phyloP scores from a whole-genome alignment of 2,113 vertebrate genomes.

The Scopus umbretta region DNA sequence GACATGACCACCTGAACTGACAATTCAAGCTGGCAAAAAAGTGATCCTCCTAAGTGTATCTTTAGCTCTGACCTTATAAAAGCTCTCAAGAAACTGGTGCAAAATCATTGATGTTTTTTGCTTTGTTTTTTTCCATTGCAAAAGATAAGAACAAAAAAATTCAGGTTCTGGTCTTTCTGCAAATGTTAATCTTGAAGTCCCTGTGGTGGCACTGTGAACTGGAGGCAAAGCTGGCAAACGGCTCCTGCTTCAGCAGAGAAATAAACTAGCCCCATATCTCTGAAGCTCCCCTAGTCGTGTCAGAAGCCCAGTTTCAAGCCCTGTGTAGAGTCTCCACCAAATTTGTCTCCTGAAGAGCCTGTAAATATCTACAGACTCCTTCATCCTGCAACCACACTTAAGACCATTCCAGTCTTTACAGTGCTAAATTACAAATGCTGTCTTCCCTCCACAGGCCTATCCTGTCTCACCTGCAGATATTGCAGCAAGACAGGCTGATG shows the following conservation, averaged over 20 bases:
- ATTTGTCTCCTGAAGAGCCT: background rate
- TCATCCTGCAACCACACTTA: background rate
- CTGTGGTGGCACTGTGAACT: background rate
- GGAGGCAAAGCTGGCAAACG: background rate
- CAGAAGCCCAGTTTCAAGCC: background rate
- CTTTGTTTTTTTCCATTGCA: no score
- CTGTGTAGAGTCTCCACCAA: background rate
- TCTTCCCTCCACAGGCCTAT: background rate
- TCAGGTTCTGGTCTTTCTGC: background rate
- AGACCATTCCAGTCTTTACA: background rate
- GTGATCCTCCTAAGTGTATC: background rate
- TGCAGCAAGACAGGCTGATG: background rate
- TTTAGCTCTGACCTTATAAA: background rate
- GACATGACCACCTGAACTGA: background rate
- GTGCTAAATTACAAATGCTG: background rate
- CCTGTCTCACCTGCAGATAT: constrained; percentile 12
- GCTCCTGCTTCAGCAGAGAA: background rate
- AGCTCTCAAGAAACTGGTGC: background rate
- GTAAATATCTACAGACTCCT: constrained; percentile 3
- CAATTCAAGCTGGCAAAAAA: background rate
- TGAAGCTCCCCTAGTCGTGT: background rate
- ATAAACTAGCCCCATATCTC: background rate
- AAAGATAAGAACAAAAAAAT: background rate
- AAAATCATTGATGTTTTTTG: background rate
- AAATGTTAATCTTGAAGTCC: background rate